phyloP scores from a whole-genome alignment of 1,140 invertebrate species.

The Thereuonema tuberculata region DNA sequence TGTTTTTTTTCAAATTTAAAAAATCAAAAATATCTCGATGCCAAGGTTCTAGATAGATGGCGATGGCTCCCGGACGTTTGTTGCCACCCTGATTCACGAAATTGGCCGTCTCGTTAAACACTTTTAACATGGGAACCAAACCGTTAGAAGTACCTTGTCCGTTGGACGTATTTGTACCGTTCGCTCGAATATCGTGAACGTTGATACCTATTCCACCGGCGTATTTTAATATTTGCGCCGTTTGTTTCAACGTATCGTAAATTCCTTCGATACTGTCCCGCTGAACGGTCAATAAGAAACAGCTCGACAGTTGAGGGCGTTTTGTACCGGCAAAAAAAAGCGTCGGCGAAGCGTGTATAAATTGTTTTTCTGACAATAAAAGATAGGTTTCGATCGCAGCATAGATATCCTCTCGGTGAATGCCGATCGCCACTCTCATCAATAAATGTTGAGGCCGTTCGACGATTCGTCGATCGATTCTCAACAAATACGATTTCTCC shows the following conservation, averaged over 20 bases:
- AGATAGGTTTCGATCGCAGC: constrained; percentile 94
- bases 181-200: constrained; percentile 88
- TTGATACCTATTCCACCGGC: constrained; percentile 96
- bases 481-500: constrained; percentile 87
- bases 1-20: constrained; percentile 86
- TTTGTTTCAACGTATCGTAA: constrained; percentile 84
- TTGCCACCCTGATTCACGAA: constrained; percentile 99
- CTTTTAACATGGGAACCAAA: constrained; percentile 90
- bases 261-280: constrained; percentile 99
- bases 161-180: constrained; percentile 80
- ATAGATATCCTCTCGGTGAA: constrained; percentile 89
- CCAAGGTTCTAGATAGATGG: constrained; percentile 98
- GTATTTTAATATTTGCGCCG: constrained; percentile 90
- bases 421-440: constrained; percentile 93
- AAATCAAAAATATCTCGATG: constrained; percentile 96
- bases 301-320: constrained; percentile 41
- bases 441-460: constrained; percentile 98
- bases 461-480: constrained; percentile 83
- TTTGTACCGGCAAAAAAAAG: constrained; percentile 89
- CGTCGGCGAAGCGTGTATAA: constrained; percentile 96
- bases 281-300: constrained; percentile 88
- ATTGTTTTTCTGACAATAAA: constrained; percentile 85
- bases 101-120: constrained; percentile 89
- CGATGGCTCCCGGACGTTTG: constrained; percentile 95
- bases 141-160: constrained; percentile 90